These are phyloP conservation scores for Montipora capricornis DNA, from an alignment of 64 coral and sea anemone species.

Conservation along the genomic window DNA sequence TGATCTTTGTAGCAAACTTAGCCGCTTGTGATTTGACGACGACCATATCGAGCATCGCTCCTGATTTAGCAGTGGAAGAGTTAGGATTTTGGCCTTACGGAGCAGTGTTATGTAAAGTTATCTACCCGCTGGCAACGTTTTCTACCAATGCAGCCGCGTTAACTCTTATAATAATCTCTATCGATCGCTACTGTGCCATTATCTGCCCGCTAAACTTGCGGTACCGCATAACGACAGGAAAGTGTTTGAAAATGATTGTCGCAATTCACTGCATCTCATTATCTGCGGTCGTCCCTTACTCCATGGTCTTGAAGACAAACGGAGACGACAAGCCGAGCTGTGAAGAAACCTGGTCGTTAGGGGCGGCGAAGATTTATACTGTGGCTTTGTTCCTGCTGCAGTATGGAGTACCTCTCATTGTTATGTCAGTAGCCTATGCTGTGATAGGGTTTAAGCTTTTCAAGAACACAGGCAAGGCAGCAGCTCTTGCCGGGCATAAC, in stretches of 20 bases:
- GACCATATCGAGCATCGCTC: conserved; percentile 81
- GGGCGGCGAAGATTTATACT: conserved; percentile 68
- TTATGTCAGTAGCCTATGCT: conserved; percentile 72
- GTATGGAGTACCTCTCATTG: conserved; percentile 76
- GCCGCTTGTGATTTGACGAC: conserved; percentile 83
- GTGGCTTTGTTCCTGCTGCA: conserved; percentile 79
- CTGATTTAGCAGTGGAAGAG: conserved; percentile 66
- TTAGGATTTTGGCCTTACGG: conserved; percentile 83
- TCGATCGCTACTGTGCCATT: conserved; percentile 79
- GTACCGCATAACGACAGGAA: conserved; percentile 74
- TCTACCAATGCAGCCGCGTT: conserved; percentile 79
- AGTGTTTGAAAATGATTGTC: conserved; percentile 54
- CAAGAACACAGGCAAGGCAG: conserved; percentile 70
- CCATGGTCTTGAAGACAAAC: conserved; percentile 21
- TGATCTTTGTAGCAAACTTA: conserved; percentile 85
- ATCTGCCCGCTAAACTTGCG: conserved; percentile 83
- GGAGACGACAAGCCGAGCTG: conserved; percentile 13
- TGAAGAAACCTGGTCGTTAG: conserved; percentile 55
- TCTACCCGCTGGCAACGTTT: conserved; percentile 79
- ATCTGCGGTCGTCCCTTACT: conserved; percentile 64
- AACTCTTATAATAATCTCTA: conserved; percentile 82
- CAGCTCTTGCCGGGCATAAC: conserved; percentile 11
- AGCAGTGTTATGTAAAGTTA: conserved; percentile 60
- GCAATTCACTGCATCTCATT: conserved; percentile 54
- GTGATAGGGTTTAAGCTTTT: conserved; percentile 72